Evolutionary conservation across 2,797 vertebrate species (phyloP).

Genomic region (Balearica regulorum): DNA sequence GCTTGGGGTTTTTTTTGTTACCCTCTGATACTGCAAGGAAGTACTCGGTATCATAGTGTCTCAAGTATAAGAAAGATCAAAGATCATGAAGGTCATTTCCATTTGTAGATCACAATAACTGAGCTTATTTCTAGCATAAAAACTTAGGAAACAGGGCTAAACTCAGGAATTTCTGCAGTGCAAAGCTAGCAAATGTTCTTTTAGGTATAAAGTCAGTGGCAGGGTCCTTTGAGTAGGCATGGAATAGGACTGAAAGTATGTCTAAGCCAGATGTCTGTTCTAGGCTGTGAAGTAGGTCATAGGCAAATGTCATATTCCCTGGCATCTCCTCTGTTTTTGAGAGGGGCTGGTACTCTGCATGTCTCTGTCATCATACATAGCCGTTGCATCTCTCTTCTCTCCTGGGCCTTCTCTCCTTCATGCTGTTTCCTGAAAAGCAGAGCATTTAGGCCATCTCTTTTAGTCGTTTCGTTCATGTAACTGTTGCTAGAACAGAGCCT

Average conservation of each 20-base stretch:
- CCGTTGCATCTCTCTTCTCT: not conserved
- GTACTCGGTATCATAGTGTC: not conserved
- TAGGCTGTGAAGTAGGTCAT: not conserved
- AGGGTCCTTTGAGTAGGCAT: not conserved
- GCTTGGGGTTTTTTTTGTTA: not conserved
- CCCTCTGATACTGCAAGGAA: not conserved
- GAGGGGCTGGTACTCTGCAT: not conserved
- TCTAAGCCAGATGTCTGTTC: not conserved
- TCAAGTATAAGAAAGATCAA: not conserved
- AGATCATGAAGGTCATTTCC: not conserved
- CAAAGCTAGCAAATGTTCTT: not conserved
- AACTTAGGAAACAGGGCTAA: not conserved
- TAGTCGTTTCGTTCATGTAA: not conserved
- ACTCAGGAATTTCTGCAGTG: not conserved
- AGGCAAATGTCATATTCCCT: not conserved
- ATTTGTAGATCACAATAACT: not conserved
- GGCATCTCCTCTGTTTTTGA: not conserved
- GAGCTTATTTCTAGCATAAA: not conserved
- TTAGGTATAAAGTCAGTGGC: not conserved
- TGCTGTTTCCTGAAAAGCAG: not conserved
- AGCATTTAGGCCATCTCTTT: not conserved
- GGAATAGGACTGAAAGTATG: not conserved
- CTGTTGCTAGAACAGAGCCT: not conserved
- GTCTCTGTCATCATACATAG: not conserved
- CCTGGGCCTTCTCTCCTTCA: not conserved